A percentile compares a stretch with the other conserved stretches of the same genome.
Evolutionary conservation across 2,888 invertebrate genomes (phyloP).

Genomic region (Dinocampus coccinellae): DNA sequence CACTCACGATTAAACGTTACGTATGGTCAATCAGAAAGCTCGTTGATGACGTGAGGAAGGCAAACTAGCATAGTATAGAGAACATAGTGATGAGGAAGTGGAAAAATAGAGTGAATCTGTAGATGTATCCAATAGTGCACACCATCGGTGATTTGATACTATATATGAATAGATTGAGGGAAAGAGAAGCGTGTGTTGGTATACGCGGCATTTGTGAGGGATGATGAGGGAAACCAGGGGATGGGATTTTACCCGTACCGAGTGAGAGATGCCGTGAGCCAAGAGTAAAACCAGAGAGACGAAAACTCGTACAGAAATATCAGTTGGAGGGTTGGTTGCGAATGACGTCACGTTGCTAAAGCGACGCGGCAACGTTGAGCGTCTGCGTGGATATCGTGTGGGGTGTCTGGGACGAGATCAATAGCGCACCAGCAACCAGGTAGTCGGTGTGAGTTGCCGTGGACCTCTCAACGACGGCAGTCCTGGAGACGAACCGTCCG

Average conservation of each 20-base stretch:
- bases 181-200: constrained; percentile 25
- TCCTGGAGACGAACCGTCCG: constrained; percentile 67
- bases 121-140: background rate
- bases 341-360: constrained; percentile 70
- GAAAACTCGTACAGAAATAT: constrained; percentile 28
- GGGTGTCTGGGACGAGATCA: constrained; percentile 68
- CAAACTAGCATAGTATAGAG: background rate
- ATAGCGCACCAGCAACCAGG: constrained; percentile 68
- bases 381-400: constrained; percentile 64
- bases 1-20: constrained; percentile 23
- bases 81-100: background rate
- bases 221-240: background rate
- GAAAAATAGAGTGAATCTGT: background rate
- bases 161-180: background rate
- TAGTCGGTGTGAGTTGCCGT: constrained; percentile 62
- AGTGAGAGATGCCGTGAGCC: background rate
- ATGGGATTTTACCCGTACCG: background rate
- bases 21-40: constrained; percentile 21
- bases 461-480: constrained; percentile 61
- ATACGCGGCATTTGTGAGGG: constrained; percentile 6
- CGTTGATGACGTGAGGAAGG: constrained; percentile 1
- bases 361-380: constrained; percentile 68
- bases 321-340: constrained; percentile 46
- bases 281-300: constrained; percentile 10
- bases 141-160: constrained; percentile 39